Percentiles rank a stretch among this genome's conserved stretches.
Conservation (phyloP, 2,113 vertebrate species). For the Peromyscus polionotus region DNA sequence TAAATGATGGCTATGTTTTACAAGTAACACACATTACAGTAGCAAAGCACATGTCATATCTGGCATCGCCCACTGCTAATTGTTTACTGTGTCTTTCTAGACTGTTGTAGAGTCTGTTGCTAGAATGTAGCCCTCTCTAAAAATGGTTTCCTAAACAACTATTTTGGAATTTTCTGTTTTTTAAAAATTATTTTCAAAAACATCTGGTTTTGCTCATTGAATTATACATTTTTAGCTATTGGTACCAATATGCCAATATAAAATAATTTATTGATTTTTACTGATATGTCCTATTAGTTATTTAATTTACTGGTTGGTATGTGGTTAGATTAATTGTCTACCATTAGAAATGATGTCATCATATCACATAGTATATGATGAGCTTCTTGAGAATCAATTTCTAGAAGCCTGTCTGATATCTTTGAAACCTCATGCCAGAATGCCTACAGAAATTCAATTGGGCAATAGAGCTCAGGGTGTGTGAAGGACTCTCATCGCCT, state of each 20-base stretch:
- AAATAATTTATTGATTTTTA: not conserved
- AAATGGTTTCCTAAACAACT: not conserved
- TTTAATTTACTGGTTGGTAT: not conserved
- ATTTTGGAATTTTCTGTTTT: not conserved
- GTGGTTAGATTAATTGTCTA: not conserved
- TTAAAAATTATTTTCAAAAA: not conserved
- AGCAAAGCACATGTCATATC: not conserved
- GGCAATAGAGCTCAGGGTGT: too few relatives aligned
- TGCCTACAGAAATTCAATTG: not conserved
- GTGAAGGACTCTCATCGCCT: fast-evolving
- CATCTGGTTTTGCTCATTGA: not conserved
- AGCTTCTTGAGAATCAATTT: not conserved
- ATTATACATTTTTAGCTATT: not conserved
- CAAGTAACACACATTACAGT: too few relatives aligned
- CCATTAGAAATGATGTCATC: not conserved
- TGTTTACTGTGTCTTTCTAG: not conserved
- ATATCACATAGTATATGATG: not conserved
- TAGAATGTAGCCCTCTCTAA: not conserved
- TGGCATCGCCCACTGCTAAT: fast-evolving
- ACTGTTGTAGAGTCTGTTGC: not conserved
- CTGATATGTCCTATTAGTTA: not conserved
- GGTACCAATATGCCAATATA: fast-evolving
- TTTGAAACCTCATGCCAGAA: not conserved
- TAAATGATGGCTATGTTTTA: not conserved
- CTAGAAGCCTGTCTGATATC: not conserved